A percentile compares a stretch with the other conserved stretches of the same genome.
phyloP scores from a whole-genome alignment of 2,113 vertebrate species.

The Setophaga petechia region DNA sequence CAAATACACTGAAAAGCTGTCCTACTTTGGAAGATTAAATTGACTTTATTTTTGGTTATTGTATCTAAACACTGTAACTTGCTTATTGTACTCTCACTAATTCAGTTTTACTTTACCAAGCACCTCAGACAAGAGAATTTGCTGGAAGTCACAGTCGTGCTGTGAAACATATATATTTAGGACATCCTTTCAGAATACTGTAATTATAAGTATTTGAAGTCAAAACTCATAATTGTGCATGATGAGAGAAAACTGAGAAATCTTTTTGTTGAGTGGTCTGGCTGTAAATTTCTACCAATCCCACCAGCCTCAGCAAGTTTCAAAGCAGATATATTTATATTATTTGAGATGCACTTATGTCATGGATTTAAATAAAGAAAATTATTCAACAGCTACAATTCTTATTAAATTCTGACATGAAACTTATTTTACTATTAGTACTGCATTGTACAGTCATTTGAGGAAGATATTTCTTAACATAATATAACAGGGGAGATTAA shows the following conservation, averaged over 20 bases:
- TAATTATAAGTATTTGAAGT: constrained; percentile 28
- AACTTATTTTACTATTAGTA: background rate
- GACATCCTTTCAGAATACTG: background rate
- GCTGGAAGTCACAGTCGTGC: constrained; percentile 12
- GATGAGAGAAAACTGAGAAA: background rate
- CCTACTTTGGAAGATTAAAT: constrained; percentile 70
- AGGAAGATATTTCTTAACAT: constrained; percentile 5
- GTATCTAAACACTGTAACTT: constrained; percentile 46
- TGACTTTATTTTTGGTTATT: constrained; percentile 69
- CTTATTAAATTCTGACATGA: background rate
- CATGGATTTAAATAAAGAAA: background rate
- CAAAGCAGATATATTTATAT: background rate
- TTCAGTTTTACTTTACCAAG: constrained; percentile 48
- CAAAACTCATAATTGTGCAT: constrained; percentile 22
- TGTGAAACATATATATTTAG: background rate
- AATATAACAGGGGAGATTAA: background rate
- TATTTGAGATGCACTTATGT: background rate
- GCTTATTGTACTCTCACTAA: constrained; percentile 39
- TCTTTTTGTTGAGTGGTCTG: background rate
- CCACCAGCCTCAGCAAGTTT: background rate
- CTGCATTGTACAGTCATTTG: background rate
- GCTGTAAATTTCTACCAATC: background rate
- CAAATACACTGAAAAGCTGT: constrained; percentile 53
- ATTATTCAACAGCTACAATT: background rate
- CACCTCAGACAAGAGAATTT: constrained; percentile 22